phyloP scores from a whole-genome alignment of 2,113 vertebrate genomes.

The Gorilla gorilla region DNA sequence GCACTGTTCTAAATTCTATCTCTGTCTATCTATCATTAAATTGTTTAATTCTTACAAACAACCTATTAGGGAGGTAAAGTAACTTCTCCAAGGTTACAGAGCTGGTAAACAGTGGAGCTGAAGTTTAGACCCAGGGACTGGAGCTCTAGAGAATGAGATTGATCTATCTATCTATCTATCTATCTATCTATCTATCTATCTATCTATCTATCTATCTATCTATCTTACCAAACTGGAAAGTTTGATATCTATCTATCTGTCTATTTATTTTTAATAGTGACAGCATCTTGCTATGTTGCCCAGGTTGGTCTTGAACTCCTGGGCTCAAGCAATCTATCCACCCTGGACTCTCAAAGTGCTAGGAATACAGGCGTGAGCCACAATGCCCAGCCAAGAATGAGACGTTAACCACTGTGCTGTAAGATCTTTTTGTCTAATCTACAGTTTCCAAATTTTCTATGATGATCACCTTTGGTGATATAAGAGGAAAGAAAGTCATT shows the following conservation, averaged over 20 bases:
- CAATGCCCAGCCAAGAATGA: too few relatives aligned
- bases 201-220: too few relatives aligned
- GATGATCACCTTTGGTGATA: not conserved
- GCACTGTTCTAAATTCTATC: not conserved
- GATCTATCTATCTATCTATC: too few relatives aligned
- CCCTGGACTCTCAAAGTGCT: too few relatives aligned
- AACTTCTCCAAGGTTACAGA: not conserved
- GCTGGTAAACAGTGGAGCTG: not conserved
- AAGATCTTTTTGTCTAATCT: not conserved
- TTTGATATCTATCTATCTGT: too few relatives aligned
- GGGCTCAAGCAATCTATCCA: too few relatives aligned
- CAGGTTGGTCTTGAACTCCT: too few relatives aligned
- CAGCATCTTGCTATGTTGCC: too few relatives aligned
- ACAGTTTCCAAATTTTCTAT: not conserved
- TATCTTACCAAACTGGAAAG: too few relatives aligned
- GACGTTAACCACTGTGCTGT: not conserved
- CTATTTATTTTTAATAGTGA: too few relatives aligned
- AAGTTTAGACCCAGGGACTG: not conserved
- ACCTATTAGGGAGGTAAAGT: not conserved
- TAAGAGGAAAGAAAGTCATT: not conserved
- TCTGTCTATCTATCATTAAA: not conserved
- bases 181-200: too few relatives aligned
- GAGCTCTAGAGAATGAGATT: not conserved
- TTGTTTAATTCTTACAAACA: not conserved
- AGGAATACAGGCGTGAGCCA: too few relatives aligned